Evolutionary conservation across 2,888 invertebrate genomes (phyloP).

Genomic region (Osmoderma eremita): DNA sequence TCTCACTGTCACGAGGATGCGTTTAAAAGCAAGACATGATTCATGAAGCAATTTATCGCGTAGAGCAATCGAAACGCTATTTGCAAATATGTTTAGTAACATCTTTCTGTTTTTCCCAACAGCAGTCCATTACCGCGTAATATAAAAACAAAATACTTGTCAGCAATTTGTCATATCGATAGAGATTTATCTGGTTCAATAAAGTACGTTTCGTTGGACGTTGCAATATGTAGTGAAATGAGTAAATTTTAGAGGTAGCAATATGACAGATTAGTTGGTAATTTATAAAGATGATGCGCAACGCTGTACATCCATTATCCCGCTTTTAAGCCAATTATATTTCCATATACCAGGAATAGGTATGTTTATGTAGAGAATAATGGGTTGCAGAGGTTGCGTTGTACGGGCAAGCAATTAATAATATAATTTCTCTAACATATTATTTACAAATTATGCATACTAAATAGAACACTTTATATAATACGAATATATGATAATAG

Average conservation of each 20-base stretch:
- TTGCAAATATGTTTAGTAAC: constrained; percentile 19
- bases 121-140: constrained; percentile 18
- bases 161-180: constrained; percentile 36
- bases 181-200: constrained; percentile 36
- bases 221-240: constrained; percentile 17
- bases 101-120: constrained; percentile 26
- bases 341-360: too few relatives aligned
- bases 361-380: too few relatives aligned
- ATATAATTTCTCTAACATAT: too few relatives aligned
- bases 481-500: too few relatives aligned
- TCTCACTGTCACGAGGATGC: background rate
- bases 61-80: constrained; percentile 13
- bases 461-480: too few relatives aligned
- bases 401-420: too few relatives aligned
- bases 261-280: constrained; percentile 21
- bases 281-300: background rate
- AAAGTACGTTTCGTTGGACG: constrained; percentile 32
- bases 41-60: constrained; percentile 9
- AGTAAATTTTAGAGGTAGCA: constrained; percentile 7
- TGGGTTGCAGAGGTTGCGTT: too few relatives aligned
- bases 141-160: constrained; percentile 40
- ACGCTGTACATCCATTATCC: too few relatives aligned
- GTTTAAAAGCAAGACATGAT: constrained; percentile 17
- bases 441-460: too few relatives aligned
- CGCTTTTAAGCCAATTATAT: too few relatives aligned